Conservation (phyloP, 2,113 vertebrate genomes). For the Gavia stellata region DNA sequence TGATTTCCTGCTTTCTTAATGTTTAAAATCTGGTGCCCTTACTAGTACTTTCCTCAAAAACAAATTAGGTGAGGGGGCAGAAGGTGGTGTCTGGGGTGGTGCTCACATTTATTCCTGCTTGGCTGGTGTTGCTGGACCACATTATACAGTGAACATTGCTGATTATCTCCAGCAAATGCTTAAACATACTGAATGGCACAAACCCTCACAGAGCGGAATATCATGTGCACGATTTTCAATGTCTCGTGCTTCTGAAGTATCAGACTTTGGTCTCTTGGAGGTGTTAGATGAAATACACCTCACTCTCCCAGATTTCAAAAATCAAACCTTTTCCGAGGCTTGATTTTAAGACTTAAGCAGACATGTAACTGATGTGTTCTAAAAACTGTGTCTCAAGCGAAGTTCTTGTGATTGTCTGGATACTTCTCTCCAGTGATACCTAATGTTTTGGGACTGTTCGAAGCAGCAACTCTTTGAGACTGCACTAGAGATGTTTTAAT, state of each 20-base stretch:
- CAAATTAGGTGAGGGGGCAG: accelerated
- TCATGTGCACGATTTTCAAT: accelerated
- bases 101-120: background rate
- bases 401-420: background rate
- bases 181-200: background rate
- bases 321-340: background rate
- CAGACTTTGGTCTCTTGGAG: background rate
- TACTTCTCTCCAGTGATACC: background rate
- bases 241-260: background rate
- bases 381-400: background rate
- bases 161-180: background rate
- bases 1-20: background rate
- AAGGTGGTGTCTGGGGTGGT: background rate
- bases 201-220: background rate
- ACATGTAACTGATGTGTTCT: background rate
- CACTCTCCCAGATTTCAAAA: background rate
- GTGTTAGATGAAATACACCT: background rate
- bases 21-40: background rate
- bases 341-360: background rate
- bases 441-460: background rate
- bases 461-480: background rate
- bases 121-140: background rate
- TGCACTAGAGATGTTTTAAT: background rate
- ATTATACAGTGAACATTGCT: background rate
- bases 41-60: background rate